Evolutionary conservation across 2,888 invertebrate species (phyloP).

Genomic region (Minunthozetes semirufus): DNA sequence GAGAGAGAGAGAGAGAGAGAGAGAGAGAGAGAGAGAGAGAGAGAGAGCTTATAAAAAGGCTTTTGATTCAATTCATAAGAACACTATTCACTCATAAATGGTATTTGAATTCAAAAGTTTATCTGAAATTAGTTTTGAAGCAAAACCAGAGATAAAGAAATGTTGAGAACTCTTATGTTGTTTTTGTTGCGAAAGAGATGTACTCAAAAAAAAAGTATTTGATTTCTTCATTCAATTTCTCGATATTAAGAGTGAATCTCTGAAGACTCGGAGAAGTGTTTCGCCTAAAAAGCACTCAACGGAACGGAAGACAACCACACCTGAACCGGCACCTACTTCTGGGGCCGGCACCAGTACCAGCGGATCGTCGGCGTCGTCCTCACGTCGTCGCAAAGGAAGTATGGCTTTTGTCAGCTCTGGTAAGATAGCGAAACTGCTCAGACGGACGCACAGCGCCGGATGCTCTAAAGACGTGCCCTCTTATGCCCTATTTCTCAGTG

Average conservation of each 20-base stretch:
- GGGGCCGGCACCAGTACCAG: not conserved
- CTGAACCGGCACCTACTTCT: not conserved
- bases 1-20: too few species aligned
- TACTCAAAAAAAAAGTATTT: too few species aligned
- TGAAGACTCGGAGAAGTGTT: not conserved
- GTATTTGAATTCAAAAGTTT: not conserved
- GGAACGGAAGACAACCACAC: not conserved
- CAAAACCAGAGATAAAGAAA: not conserved
- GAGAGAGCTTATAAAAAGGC: not conserved
- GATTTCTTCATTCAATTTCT: not conserved
- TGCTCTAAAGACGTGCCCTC: constrained; percentile 49
- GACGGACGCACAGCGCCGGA: constrained; percentile 45
- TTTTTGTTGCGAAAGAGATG: too few species aligned
- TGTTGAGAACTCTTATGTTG: too few species aligned
- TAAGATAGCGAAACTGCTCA: constrained; percentile 39
- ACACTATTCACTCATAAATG: not conserved
- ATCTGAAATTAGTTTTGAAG: not conserved
- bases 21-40: too few species aligned
- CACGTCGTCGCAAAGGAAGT: constrained; percentile 37
- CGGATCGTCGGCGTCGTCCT: constrained; percentile 35
- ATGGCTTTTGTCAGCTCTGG: constrained; percentile 36
- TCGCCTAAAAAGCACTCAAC: too few species aligned
- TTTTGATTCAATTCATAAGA: not conserved
- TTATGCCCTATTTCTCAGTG: constrained; percentile 47
- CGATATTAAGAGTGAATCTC: not conserved